Evolutionary conservation across 2,888 invertebrate genomes (phyloP).

Genomic region (Apodemia hepburni): DNA sequence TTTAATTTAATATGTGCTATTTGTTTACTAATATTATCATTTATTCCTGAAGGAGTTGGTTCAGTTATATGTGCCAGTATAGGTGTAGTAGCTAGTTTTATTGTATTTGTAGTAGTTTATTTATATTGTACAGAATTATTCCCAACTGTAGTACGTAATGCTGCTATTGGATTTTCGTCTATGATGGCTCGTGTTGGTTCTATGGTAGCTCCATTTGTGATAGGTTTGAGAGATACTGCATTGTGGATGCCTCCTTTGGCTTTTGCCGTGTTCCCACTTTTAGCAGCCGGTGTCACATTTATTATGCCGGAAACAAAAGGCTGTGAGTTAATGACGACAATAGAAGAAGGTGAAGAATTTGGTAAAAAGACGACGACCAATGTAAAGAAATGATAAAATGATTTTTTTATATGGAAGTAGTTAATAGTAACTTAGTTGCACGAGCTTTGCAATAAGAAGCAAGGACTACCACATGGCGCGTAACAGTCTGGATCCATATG

Average conservation of each 20-base stretch:
- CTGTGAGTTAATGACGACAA: slow-evolving; percentile 87
- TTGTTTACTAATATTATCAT: slow-evolving; percentile 81
- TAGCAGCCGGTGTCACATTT: slow-evolving; percentile 74
- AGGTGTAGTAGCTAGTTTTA: slow-evolving; percentile 89
- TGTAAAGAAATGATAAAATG: slow-evolving; percentile 23
- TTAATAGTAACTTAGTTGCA: too few species aligned
- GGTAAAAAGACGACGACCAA: slow-evolving; percentile 45
- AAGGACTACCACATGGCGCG: too few species aligned
- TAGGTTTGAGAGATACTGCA: slow-evolving; percentile 73
- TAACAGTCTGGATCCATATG: too few species aligned
- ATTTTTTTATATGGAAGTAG: too few species aligned
- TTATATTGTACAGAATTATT: slow-evolving; percentile 93
- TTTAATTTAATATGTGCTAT: slow-evolving; percentile 82
- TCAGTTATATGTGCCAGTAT: slow-evolving; percentile 83
- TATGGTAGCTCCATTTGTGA: slow-evolving; percentile 91
- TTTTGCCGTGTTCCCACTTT: slow-evolving; percentile 85
- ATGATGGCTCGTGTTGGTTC: slow-evolving; percentile 93
- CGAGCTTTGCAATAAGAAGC: too few species aligned
- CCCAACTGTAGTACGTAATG: slow-evolving; percentile 93
- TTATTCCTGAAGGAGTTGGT: slow-evolving; percentile 61
- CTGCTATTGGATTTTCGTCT: slow-evolving; percentile 93
- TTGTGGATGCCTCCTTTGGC: slow-evolving; percentile 84
- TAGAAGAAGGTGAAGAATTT: slow-evolving; percentile 87
- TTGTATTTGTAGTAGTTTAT: slow-evolving; percentile 92
- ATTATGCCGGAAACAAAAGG: slow-evolving; percentile 90